Conservation (phyloP, 35 echinoderm and acorn worm genomes). For the Hemicentrotus pulcherrimus region DNA sequence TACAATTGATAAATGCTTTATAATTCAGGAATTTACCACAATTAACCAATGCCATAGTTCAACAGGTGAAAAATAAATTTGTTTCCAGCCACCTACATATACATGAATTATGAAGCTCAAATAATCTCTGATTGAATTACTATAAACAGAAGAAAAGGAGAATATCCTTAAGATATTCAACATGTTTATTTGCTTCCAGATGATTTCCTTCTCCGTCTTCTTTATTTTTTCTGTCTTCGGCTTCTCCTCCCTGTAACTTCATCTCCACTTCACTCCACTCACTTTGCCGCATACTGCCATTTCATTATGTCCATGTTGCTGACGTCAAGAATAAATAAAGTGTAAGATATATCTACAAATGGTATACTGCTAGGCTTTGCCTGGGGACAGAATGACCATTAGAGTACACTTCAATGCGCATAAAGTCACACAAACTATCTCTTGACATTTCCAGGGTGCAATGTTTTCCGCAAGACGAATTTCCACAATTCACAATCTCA, state of each 20-base stretch:
- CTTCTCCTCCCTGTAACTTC: not conserved
- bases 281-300: not conserved
- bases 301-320: slow-evolving; percentile 2
- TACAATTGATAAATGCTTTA: no score
- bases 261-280: not conserved
- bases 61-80: no score
- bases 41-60: no score
- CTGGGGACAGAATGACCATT: not conserved
- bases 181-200: not conserved
- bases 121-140: no score
- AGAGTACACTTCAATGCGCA: not conserved
- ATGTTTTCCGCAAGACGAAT: not conserved
- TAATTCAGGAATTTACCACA: no score
- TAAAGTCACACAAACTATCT: not conserved
- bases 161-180: no score
- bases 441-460: slow-evolving; percentile 8
- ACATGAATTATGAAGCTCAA: no score
- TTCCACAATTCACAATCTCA: not conserved
- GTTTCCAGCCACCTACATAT: no score
- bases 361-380: not conserved
- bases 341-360: not conserved
- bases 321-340: not conserved
- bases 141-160: no score
- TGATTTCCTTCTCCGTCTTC: not conserved
- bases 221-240: not conserved